Evolutionary conservation across 2,888 invertebrate genomes (phyloP).

Genomic region (Coleophora deauratella): DNA sequence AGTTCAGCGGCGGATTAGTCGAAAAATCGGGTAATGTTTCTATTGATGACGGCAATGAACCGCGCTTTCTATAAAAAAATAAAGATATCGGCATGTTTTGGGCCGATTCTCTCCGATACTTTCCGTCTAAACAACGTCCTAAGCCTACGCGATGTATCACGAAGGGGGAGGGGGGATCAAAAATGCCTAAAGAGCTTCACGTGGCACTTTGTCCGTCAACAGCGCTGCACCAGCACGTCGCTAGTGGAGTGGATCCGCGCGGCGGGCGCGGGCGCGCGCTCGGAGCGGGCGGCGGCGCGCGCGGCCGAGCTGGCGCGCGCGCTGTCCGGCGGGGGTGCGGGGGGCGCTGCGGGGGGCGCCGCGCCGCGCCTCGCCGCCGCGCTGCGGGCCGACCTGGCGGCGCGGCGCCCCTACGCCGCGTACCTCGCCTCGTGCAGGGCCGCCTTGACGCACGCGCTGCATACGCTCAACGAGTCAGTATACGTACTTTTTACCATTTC

Average conservation of each 20-base stretch:
- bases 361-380: conserved; percentile 46
- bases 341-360: conserved; percentile 13
- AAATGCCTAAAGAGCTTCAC: too few relatives aligned
- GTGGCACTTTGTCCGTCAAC: too few relatives aligned
- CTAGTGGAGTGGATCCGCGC: conserved; percentile 54
- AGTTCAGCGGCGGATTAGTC: too few relatives aligned
- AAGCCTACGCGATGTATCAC: too few relatives aligned
- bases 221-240: conserved; percentile 53
- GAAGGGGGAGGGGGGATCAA: too few relatives aligned
- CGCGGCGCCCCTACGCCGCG: conserved; percentile 54
- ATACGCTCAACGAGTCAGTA: conserved; percentile 34
- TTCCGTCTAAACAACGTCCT: too few relatives aligned
- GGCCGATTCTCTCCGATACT: too few relatives aligned
- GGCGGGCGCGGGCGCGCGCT: conserved; percentile 28
- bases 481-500: background rate
- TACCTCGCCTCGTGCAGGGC: conserved; percentile 53
- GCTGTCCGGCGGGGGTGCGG: conserved; percentile 13
- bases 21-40: too few relatives aligned
- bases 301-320: conserved; percentile 24
- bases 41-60: too few relatives aligned
- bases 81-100: too few relatives aligned
- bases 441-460: conserved; percentile 42
- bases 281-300: conserved; percentile 26
- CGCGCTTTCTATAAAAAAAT: too few relatives aligned
- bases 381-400: conserved; percentile 56